Conservation (phyloP, 2,797 vertebrate species). For the Myotis daubentonii region DNA sequence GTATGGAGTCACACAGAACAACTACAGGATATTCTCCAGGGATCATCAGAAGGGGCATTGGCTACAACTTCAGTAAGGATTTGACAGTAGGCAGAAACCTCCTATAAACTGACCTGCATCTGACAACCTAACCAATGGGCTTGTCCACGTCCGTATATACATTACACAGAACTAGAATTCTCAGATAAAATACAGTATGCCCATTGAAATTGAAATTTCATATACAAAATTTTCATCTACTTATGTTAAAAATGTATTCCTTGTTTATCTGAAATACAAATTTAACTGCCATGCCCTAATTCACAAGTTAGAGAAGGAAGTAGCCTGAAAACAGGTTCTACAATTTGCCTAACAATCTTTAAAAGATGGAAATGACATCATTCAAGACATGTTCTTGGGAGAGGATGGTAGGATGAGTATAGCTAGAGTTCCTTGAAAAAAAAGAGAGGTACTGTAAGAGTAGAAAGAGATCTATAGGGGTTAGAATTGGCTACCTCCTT, state of each 20-base stretch:
- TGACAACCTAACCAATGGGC: background rate
- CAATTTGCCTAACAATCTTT: background rate
- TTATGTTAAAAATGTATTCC: background rate
- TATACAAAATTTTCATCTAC: background rate
- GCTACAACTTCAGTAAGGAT: background rate
- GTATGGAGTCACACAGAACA: background rate
- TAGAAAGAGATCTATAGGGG: background rate
- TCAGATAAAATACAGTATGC: background rate
- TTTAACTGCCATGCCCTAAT: background rate
- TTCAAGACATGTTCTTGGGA: background rate
- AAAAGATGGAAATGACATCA: background rate
- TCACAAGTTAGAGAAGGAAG: background rate
- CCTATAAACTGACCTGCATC: background rate
- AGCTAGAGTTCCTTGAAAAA: background rate
- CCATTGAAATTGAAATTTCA: background rate
- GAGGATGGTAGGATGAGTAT: background rate
- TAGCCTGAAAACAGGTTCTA: background rate
- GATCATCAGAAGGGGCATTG: background rate
- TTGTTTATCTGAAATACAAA: conserved; percentile 6
- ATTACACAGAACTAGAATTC: background rate
- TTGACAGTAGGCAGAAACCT: background rate
- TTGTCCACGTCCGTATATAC: background rate
- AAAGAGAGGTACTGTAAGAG: background rate
- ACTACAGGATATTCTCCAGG: background rate
- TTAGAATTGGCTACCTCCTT: background rate